phyloP scores from a whole-genome alignment of 2,888 invertebrate genomes.

The Troides oblongomaculatus region DNA sequence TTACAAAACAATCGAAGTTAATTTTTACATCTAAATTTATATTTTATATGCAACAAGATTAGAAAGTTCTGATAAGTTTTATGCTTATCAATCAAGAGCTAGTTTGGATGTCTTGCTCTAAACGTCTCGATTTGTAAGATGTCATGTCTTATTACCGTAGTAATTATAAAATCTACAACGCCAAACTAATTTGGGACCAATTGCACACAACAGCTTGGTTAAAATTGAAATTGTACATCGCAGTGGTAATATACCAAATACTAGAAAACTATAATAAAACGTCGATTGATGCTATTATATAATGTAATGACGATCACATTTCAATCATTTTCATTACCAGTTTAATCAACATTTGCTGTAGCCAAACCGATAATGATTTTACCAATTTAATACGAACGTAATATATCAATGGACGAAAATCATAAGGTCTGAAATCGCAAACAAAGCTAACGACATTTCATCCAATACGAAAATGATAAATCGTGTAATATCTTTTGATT shows the following conservation, averaged over 20 bases:
- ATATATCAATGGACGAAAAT: slow-evolving; percentile 5
- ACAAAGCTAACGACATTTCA: slow-evolving; percentile 1
- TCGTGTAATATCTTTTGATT: slow-evolving; percentile 10
- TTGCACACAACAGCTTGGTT: no score
- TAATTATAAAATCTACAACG: neutral
- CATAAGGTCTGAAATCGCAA: neutral
- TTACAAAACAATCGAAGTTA: neutral
- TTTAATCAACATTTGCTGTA: neutral
- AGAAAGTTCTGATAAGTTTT: no score
- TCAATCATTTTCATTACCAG: neutral
- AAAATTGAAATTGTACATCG: neutral
- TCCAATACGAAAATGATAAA: neutral
- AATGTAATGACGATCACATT: neutral
- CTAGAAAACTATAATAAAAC: neutral
- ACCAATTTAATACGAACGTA: slow-evolving; percentile 8
- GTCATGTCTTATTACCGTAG: neutral
- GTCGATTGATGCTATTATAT: neutral
- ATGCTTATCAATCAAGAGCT: neutral
- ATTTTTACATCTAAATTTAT: neutral
- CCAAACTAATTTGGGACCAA: no score
- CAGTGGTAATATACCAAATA: neutral
- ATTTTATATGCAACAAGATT: no score
- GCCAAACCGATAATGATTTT: neutral
- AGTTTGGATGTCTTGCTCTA: neutral
- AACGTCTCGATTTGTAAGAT: neutral